These are phyloP conservation scores for Toxotes chatareus DNA, from an alignment of 2,113 vertebrate species.

Conservation along the genomic window DNA sequence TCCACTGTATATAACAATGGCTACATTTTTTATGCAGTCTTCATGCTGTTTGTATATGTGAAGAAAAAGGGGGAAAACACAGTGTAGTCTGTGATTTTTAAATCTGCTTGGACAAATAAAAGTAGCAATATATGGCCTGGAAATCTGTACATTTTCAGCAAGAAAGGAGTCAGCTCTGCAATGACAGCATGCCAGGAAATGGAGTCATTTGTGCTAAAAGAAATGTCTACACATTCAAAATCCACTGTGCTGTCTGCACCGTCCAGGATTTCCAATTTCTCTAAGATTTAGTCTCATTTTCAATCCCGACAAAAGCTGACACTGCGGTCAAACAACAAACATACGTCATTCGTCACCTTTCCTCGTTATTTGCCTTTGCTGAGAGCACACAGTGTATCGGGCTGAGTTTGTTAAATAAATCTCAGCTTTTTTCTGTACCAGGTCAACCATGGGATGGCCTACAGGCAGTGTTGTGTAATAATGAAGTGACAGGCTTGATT, in stretches of 20 bases:
- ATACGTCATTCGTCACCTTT: slow-evolving; percentile 23
- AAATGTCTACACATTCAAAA: too few species aligned
- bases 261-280: too few species aligned
- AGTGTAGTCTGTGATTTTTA: slow-evolving; percentile 5
- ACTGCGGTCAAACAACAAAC: slow-evolving; percentile 7
- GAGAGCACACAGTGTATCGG: slow-evolving; percentile 12
- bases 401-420: slow-evolving; percentile 14
- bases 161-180: background rate
- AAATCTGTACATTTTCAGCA: background rate
- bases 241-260: background rate
- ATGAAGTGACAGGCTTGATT: slow-evolving; percentile 12
- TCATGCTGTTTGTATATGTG: background rate
- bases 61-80: background rate
- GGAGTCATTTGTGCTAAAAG: background rate
- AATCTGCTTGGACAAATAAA: background rate
- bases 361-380: slow-evolving; percentile 25
- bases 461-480: slow-evolving; percentile 52
- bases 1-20: background rate
- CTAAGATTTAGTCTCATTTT: background rate
- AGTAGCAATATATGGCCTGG: background rate
- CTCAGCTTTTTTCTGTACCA: slow-evolving; percentile 15
- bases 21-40: background rate
- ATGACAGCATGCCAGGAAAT: background rate
- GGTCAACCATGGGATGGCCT: slow-evolving; percentile 29
- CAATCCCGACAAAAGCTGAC: background rate